A percentile compares a stretch with the other conserved stretches of the same genome.
Conservation (phyloP, 2,113 vertebrate genomes). For the Lagopus muta region DNA sequence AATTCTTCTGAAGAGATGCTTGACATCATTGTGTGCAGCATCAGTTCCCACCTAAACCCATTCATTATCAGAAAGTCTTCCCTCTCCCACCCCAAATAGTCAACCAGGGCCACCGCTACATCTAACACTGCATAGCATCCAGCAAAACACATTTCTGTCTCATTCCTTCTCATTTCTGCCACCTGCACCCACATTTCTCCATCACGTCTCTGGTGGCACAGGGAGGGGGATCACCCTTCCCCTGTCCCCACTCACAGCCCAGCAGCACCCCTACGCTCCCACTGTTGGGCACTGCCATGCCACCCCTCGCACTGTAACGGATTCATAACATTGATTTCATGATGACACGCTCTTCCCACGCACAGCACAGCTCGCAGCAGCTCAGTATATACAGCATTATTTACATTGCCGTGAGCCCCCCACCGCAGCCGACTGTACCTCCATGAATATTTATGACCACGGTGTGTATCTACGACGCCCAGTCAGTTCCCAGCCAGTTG, state of each 20-base stretch:
- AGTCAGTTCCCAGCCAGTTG: neutral
- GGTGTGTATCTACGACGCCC: neutral
- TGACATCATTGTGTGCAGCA: neutral
- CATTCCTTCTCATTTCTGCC: neutral
- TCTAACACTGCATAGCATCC: neutral
- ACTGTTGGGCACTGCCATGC: neutral
- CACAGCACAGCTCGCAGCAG: neutral
- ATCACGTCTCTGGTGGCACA: neutral
- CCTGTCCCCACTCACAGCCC: neutral
- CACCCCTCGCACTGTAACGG: neutral
- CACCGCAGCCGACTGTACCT: neutral
- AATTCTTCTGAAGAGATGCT: neutral
- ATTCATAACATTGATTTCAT: slow-evolving; percentile 52
- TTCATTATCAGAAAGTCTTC: neutral
- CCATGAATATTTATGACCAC: slow-evolving; percentile 53
- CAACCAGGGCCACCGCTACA: neutral
- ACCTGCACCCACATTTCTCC: neutral
- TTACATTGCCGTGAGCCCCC: slow-evolving; percentile 14
- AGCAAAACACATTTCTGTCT: neutral
- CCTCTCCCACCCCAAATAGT: neutral
- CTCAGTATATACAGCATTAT: neutral
- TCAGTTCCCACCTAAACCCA: neutral
- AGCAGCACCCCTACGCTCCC: neutral
- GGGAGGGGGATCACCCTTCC: neutral
- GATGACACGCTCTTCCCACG: neutral